These are phyloP conservation scores for Mellilla xanthometata DNA, from an alignment of 2,888 invertebrate genomes.

Conservation along the genomic window DNA sequence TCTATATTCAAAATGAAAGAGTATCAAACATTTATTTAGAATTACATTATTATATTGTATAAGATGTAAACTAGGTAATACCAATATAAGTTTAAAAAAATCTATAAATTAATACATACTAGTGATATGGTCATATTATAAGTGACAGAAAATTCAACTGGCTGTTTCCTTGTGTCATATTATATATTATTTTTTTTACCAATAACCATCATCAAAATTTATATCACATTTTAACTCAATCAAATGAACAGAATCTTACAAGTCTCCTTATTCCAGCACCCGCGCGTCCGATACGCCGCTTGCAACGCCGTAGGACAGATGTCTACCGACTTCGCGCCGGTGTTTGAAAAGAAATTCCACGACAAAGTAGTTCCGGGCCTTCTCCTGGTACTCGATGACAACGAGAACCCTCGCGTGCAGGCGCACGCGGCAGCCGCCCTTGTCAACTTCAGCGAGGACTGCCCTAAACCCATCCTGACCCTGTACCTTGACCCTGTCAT, in stretches of 20 bases:
- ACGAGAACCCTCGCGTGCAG: constrained; percentile 95
- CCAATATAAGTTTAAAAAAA: too few species aligned
- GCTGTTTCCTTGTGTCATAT: too few species aligned
- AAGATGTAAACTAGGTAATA: too few species aligned
- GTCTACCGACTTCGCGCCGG: constrained; percentile 98
- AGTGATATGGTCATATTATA: too few species aligned
- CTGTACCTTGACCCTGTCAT: constrained; percentile 96
- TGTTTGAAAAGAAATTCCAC: constrained; percentile 99
- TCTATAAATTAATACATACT: too few species aligned
- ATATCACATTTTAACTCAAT: neutral
- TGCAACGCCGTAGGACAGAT: constrained; percentile 99
- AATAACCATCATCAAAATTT: too few species aligned
- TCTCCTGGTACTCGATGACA: constrained; percentile 93
- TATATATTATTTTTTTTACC: too few species aligned
- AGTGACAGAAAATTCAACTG: too few species aligned
- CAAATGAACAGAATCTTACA: too few species aligned
- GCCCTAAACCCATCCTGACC: constrained; percentile 96
- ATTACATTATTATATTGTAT: too few species aligned
- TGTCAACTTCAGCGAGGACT: constrained; percentile 99
- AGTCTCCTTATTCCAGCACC: constrained; percentile 83
- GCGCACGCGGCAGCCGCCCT: constrained; percentile 95
- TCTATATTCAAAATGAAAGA: too few species aligned
- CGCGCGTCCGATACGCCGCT: constrained; percentile 96
- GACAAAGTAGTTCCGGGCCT: constrained; percentile 96
- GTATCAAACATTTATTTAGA: too few species aligned